Conservation (phyloP, 2,888 invertebrate genomes). For the Volucella zonaria region DNA sequence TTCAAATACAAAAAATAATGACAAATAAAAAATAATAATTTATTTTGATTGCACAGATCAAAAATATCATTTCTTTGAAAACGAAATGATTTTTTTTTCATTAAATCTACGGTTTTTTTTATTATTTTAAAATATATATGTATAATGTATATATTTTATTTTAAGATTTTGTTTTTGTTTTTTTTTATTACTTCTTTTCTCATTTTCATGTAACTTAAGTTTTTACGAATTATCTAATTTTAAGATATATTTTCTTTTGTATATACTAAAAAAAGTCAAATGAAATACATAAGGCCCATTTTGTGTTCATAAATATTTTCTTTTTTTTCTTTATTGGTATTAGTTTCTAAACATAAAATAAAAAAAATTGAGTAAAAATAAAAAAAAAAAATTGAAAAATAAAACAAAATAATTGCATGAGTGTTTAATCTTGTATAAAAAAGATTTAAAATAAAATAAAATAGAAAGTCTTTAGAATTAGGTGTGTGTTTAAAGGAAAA, state of each 20-base stretch:
- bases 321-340: conserved; percentile 23
- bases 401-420: conserved; percentile 63
- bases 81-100: conserved; percentile 73
- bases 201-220: conserved; percentile 30
- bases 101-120: conserved; percentile 46
- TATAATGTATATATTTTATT: conserved; percentile 62
- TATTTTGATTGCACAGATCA: conserved; percentile 75
- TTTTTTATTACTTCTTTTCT: conserved; percentile 15
- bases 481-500: conserved; percentile 36
- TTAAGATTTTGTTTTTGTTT: conserved; percentile 37
- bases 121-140: conserved; percentile 65
- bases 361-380: conserved; percentile 22
- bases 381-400: conserved; percentile 18
- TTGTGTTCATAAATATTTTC: conserved; percentile 70
- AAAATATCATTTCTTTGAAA: conserved; percentile 73
- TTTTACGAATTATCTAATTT: conserved; percentile 64
- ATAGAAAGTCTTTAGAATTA: conserved; percentile 64
- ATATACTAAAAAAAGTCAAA: conserved; percentile 62
- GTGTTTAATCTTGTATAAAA: conserved; percentile 50
- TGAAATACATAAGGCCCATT: conserved; percentile 73
- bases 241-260: conserved; percentile 46
- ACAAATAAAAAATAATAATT: conserved; percentile 71
- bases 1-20: conserved; percentile 55
- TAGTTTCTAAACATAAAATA: conserved; percentile 51
- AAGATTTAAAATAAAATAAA: conserved; percentile 22